Evolutionary conservation across 1,140 invertebrate species (phyloP).

Genomic region (Drosophila ananassae): DNA sequence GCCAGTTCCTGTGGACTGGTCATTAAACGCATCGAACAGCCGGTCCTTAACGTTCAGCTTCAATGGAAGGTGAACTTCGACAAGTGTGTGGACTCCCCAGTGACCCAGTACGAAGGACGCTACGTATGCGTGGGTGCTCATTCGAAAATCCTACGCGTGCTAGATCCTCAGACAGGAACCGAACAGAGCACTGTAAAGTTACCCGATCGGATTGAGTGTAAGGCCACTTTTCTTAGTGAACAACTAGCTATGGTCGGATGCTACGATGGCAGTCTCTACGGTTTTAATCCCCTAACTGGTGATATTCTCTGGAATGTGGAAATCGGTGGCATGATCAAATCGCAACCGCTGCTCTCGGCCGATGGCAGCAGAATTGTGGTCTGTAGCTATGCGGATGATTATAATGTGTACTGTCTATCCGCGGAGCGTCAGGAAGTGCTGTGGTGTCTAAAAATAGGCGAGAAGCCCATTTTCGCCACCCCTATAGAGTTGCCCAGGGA

Average conservation of each 20-base stretch:
- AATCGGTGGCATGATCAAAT: slow-evolving; percentile 85
- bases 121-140: slow-evolving; percentile 70
- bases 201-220: slow-evolving; percentile 86
- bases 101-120: slow-evolving; percentile 66
- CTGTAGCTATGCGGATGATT: slow-evolving; percentile 73
- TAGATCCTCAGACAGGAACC: slow-evolving; percentile 50
- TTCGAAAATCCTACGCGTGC: slow-evolving; percentile 62
- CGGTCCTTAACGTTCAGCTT: slow-evolving; percentile 41
- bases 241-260: slow-evolving; percentile 84
- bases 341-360: slow-evolving; percentile 71
- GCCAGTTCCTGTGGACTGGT: slow-evolving; percentile 17
- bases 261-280: slow-evolving; percentile 86
- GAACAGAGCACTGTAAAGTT: slow-evolving; percentile 82
- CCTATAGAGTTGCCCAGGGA: slow-evolving; percentile 52
- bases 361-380: slow-evolving; percentile 56
- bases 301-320: slow-evolving; percentile 84
- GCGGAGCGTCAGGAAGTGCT: slow-evolving; percentile 50
- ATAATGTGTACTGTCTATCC: slow-evolving; percentile 72
- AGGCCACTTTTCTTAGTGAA: slow-evolving; percentile 77
- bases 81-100: slow-evolving; percentile 86
- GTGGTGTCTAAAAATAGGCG: slow-evolving; percentile 66
- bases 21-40: slow-evolving; percentile 58
- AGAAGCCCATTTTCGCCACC: slow-evolving; percentile 64
- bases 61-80: slow-evolving; percentile 84
- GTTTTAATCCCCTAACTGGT: slow-evolving; percentile 83